Evolutionary conservation across 1,140 invertebrate species (phyloP).

Genomic region (Mercenaria mercenaria): DNA sequence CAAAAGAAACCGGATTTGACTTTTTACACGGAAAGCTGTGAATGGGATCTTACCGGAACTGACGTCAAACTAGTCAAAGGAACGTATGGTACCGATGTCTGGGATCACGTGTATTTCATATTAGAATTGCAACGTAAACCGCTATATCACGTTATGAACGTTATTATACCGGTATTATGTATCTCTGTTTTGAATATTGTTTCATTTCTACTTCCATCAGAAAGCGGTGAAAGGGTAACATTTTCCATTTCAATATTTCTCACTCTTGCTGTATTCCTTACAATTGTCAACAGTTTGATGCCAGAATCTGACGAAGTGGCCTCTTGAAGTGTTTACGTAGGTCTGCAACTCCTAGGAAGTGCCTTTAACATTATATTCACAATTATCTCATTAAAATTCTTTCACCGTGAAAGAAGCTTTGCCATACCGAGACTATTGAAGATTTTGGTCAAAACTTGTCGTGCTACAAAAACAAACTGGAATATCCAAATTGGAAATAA

Average conservation of each 20-base stretch:
- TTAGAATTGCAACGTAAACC: not conserved
- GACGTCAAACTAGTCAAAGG: not conserved
- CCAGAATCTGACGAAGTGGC: slow-evolving; percentile 63
- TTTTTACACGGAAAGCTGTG: slow-evolving; percentile 8
- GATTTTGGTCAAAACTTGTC: not conserved
- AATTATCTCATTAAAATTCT: slow-evolving; percentile 39
- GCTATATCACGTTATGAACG: too few species aligned
- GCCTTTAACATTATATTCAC: slow-evolving; percentile 41
- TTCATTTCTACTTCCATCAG: too few species aligned
- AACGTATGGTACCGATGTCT: not conserved
- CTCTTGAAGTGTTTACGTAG: slow-evolving; percentile 84
- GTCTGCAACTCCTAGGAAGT: slow-evolving; percentile 53
- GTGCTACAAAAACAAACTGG: not conserved
- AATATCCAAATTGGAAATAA: not conserved
- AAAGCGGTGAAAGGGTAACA: slow-evolving; percentile 68
- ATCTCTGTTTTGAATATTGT: too few species aligned
- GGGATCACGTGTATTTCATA: slow-evolving; percentile 46
- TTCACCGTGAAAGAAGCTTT: not conserved
- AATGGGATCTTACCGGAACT: slow-evolving; percentile 29
- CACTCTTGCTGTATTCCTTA: slow-evolving; percentile 68
- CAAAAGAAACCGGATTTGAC: not conserved
- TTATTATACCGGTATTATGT: too few species aligned
- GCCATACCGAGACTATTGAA: not conserved
- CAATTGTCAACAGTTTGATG: slow-evolving; percentile 57
- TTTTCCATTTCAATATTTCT: too few species aligned